Conservation (phyloP, 2,113 vertebrate species). For the Antennarius striatus region DNA sequence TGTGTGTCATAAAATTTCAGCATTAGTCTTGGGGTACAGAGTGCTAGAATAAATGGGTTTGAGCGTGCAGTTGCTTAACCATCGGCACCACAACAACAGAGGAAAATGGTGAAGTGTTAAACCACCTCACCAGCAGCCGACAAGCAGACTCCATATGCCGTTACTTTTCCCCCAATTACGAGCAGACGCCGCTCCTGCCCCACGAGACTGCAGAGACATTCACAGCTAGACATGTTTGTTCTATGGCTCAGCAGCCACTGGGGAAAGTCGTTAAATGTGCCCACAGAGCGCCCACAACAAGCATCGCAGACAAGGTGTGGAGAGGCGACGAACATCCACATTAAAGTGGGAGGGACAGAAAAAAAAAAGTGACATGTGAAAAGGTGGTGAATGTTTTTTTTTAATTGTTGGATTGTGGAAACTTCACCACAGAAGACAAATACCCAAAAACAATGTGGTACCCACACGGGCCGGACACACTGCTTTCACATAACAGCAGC, state of each 20-base stretch:
- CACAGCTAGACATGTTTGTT: slow-evolving; percentile 69
- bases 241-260: slow-evolving; percentile 74
- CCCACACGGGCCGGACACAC: slow-evolving; percentile 53
- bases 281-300: slow-evolving; percentile 70
- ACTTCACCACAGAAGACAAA: slow-evolving; percentile 72
- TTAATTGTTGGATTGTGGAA: slow-evolving; percentile 65
- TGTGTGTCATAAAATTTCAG: slow-evolving; percentile 48
- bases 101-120: slow-evolving; percentile 64
- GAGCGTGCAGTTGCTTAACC: slow-evolving; percentile 55
- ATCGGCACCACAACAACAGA: slow-evolving; percentile 70
- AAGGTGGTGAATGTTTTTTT: slow-evolving; percentile 61
- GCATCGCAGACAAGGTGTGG: slow-evolving; percentile 64
- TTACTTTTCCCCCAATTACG: slow-evolving; percentile 78
- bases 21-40: slow-evolving; percentile 44
- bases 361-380: slow-evolving; percentile 60
- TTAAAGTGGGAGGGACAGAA: slow-evolving; percentile 59
- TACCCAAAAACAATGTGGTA: slow-evolving; percentile 65
- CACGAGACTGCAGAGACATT: slow-evolving; percentile 60
- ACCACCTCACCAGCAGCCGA: slow-evolving; percentile 60
- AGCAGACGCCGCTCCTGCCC: slow-evolving; percentile 74
- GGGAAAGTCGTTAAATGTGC: slow-evolving; percentile 68
- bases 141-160: slow-evolving; percentile 73
- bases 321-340: slow-evolving; percentile 60
- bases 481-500: slow-evolving; percentile 61
- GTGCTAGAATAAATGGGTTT: slow-evolving; percentile 48